Percentiles rank a stretch among this genome's conserved stretches.
These are phyloP conservation scores for Dendroctonus valens DNA, from an alignment of 1,140 invertebrate genomes.

Conservation along the genomic window DNA sequence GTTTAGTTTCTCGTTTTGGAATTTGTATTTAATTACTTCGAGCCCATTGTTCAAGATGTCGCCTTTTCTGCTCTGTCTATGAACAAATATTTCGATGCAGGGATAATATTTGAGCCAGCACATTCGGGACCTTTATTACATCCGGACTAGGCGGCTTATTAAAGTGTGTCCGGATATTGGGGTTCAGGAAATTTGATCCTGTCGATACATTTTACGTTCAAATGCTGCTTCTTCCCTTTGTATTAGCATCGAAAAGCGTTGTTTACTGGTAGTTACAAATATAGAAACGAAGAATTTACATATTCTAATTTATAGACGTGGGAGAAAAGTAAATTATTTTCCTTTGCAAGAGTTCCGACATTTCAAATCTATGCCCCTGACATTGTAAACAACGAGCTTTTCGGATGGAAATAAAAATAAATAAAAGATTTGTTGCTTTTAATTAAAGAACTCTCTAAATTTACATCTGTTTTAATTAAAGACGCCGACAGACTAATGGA, in stretches of 20 bases:
- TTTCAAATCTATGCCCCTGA: too few relatives aligned
- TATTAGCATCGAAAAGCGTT: too few relatives aligned
- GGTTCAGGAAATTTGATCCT: constrained; percentile 10
- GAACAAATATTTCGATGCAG: too few relatives aligned
- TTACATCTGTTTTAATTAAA: constrained; percentile 1
- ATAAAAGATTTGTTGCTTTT: constrained; percentile 2
- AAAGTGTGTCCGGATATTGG: constrained; percentile 29
- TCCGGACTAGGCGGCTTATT: constrained; percentile 29
- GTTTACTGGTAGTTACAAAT: too few relatives aligned
- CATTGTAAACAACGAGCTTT: too few relatives aligned
- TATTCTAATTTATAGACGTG: too few relatives aligned
- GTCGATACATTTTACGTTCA: too few relatives aligned
- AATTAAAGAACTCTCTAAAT: neutral
- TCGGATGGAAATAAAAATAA: neutral
- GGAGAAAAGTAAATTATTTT: neutral
- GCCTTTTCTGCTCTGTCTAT: too few relatives aligned
- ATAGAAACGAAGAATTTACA: too few relatives aligned
- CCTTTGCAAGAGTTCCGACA: neutral
- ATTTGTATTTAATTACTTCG: constrained; percentile 20
- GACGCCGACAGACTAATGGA: neutral
- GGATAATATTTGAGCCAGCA: too few relatives aligned
- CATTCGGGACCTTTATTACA: constrained; percentile 15
- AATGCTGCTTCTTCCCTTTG: too few relatives aligned
- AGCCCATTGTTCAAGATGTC: too few relatives aligned
- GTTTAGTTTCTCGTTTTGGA: constrained; percentile 15